These are phyloP conservation scores for Atrichornis clamosus DNA, from an alignment of 2,113 vertebrate genomes.

Conservation along the genomic window DNA sequence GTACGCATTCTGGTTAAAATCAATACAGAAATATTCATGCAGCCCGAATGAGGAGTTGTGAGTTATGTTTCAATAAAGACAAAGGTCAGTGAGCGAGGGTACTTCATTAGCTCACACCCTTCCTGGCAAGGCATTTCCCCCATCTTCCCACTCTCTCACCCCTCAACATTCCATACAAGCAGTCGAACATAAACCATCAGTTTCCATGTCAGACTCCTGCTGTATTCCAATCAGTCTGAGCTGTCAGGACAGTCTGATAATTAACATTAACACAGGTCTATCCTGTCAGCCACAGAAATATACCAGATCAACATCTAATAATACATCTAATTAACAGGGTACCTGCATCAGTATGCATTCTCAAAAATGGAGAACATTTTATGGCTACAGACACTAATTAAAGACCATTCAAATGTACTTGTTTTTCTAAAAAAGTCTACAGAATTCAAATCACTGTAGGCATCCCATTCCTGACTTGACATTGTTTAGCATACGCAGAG, in stretches of 20 bases:
- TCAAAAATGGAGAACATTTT: background rate
- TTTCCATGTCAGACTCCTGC: background rate
- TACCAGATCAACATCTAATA: background rate
- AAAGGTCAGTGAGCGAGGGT: background rate
- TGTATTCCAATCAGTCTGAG: slow-evolving; percentile 8
- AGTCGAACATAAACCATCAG: background rate
- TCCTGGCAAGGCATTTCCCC: background rate
- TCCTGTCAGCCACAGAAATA: background rate
- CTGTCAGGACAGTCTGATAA: background rate
- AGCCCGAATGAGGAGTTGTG: background rate
- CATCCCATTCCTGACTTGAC: background rate
- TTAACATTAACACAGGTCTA: background rate
- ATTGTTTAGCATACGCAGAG: background rate
- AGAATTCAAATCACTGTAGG: background rate
- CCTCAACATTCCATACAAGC: background rate
- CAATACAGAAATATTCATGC: background rate
- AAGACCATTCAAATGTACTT: background rate
- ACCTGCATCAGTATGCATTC: background rate
- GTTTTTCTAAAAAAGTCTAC: background rate
- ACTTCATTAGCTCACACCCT: background rate
- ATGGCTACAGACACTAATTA: background rate
- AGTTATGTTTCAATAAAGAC: slow-evolving; percentile 6
- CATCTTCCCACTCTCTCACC: accelerated
- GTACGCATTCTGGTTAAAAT: background rate
- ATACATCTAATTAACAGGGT: background rate